A percentile compares a stretch with the other conserved stretches of the same genome.
phyloP scores from a whole-genome alignment of 1,140 invertebrate species.

The Euschistus heros region DNA sequence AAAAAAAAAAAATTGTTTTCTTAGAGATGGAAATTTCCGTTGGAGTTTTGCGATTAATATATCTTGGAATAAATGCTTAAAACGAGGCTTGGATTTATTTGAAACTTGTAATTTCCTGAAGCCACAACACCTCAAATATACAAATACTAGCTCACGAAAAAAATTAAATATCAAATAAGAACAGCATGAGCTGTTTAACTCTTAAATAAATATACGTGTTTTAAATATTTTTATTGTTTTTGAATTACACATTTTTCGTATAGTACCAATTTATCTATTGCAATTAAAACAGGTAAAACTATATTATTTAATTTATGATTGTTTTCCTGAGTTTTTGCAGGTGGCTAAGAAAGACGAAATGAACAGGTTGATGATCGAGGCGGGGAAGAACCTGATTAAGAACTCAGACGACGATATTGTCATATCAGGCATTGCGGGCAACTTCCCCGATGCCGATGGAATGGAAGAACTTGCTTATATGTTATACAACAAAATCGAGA shows the following conservation, averaged over 20 bases:
- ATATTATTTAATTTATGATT: no score
- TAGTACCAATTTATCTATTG: neutral
- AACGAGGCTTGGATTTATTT: no score
- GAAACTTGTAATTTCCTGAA: no score
- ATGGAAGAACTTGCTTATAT: constrained; percentile 68
- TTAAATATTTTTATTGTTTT: neutral
- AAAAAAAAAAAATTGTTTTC: no score
- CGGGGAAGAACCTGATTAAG: constrained; percentile 28
- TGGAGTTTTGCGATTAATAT: no score
- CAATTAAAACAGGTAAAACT: no score
- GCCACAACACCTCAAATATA: no score
- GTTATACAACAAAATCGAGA: constrained; percentile 68
- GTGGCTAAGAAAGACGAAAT: neutral
- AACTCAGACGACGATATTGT: constrained; percentile 64
- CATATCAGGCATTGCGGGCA: constrained; percentile 69
- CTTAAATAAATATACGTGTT: neutral
- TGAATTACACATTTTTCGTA: neutral
- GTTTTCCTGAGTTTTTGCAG: no score
- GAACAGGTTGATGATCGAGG: constrained; percentile 23
- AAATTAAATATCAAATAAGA: no score
- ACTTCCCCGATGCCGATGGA: constrained; percentile 76
- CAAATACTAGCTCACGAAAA: no score
- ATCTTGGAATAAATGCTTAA: no score
- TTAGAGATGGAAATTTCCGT: no score
- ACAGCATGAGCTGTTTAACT: neutral